phyloP scores from a whole-genome alignment of 1,140 invertebrate genomes.

The Bombus huntii region DNA sequence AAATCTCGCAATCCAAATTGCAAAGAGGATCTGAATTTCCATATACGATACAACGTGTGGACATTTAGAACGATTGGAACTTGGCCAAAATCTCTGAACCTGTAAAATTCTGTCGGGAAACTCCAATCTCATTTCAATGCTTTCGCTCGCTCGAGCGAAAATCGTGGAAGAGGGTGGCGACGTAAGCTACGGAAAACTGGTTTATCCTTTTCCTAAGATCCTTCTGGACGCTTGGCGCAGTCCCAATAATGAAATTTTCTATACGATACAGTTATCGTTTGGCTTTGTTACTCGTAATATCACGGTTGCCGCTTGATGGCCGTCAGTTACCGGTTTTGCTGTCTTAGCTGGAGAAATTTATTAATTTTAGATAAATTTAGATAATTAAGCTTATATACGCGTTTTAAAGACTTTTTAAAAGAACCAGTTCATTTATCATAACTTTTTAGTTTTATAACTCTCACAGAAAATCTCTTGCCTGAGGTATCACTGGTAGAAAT shows the following conservation, averaged over 20 bases:
- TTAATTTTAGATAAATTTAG: too few species aligned
- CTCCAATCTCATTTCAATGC: conserved; percentile 10
- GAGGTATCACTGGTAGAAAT: conserved; percentile 72
- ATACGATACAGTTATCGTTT: conserved; percentile 49
- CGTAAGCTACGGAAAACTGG: conserved; percentile 45
- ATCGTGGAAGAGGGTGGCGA: conserved; percentile 39
- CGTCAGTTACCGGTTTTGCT: conserved; percentile 69
- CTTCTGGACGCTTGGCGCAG: conserved; percentile 41
- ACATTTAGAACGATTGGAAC: conserved; percentile 28
- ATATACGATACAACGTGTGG: conserved; percentile 17
- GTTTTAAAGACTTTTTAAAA: background rate
- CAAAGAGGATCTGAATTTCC: background rate
- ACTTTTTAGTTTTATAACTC: conserved; percentile 61
- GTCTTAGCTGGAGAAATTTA: conserved; percentile 39
- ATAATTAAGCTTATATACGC: too few species aligned
- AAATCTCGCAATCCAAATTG: background rate
- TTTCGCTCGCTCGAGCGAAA: conserved; percentile 28
- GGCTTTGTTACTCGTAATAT: conserved; percentile 64
- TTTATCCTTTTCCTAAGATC: conserved; percentile 63
- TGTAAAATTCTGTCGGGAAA: conserved; percentile 47
- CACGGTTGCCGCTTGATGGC: conserved; percentile 62
- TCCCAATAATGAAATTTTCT: conserved; percentile 62
- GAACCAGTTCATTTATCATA: background rate
- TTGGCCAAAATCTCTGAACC: conserved; percentile 7
- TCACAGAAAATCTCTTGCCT: conserved; percentile 66